These are phyloP conservation scores for Sminthurinus signatus DNA, from an alignment of 1,140 invertebrate species.

Conservation along the genomic window DNA sequence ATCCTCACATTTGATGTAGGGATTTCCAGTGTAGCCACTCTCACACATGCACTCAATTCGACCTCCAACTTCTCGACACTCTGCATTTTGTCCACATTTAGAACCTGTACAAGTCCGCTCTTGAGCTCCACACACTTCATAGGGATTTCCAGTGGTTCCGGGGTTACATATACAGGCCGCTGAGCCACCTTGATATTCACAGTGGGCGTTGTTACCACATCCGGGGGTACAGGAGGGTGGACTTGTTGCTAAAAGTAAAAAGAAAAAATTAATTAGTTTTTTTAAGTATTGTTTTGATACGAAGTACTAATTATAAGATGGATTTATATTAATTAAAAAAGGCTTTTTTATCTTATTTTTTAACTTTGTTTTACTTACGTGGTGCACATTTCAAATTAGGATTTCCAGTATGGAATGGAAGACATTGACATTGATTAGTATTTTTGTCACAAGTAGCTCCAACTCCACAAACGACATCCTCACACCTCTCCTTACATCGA, in stretches of 20 bases:
- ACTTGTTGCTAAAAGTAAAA: conserved; percentile 55
- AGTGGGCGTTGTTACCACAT: conserved; percentile 77
- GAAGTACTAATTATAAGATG: too few relatives aligned
- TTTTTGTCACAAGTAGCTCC: conserved; percentile 70
- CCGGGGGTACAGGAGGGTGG: conserved; percentile 69
- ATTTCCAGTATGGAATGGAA: conserved; percentile 79
- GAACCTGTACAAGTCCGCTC: conserved; percentile 62
- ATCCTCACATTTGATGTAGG: conserved; percentile 73
- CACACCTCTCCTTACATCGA: conserved; percentile 75
- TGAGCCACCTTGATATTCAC: conserved; percentile 65
- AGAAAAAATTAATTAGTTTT: too few relatives aligned
- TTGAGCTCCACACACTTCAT: conserved; percentile 65
- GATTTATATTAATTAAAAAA: too few relatives aligned
- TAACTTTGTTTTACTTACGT: conserved; percentile 58
- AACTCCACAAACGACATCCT: conserved; percentile 71
- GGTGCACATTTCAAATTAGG: conserved; percentile 83
- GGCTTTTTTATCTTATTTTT: too few relatives aligned
- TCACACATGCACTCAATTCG: conserved; percentile 62
- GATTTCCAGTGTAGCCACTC: conserved; percentile 60
- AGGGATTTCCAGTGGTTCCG: conserved; percentile 78
- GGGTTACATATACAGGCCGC: conserved; percentile 71
- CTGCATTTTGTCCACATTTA: conserved; percentile 68
- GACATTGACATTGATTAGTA: conserved; percentile 76
- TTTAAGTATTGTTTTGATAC: too few relatives aligned
- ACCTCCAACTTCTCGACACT: conserved; percentile 64